These are phyloP conservation scores for Telmatherina bonti DNA, from an alignment of 2,797 vertebrate genomes.

Conservation along the genomic window DNA sequence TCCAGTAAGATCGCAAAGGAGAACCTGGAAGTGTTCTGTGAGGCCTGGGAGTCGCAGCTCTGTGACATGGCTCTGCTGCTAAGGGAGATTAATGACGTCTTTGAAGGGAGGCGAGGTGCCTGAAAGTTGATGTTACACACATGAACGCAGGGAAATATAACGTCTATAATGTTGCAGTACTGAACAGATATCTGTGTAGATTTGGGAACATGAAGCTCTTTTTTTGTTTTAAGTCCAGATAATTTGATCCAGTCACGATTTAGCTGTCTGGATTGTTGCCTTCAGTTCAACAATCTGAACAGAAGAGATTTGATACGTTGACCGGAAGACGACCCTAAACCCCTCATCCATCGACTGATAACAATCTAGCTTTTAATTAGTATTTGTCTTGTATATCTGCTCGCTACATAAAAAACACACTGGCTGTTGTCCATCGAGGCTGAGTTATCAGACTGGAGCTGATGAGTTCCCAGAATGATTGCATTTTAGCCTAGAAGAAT, in stretches of 20 bases:
- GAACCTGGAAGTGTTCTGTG: conserved; percentile 98
- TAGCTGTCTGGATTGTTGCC: neutral
- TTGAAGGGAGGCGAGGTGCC: conserved; percentile 95
- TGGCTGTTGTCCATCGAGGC: neutral
- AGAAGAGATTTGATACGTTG: neutral
- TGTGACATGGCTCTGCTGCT: conserved; percentile 93
- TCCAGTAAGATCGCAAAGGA: conserved; percentile 99
- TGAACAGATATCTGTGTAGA: neutral
- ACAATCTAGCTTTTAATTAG: neutral
- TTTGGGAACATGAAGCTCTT: neutral
- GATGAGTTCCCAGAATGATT: neutral
- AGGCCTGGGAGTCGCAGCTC: conserved; percentile 98
- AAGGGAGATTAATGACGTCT: conserved; percentile 94
- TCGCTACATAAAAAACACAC: neutral
- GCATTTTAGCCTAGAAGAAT: conserved; percentile 24
- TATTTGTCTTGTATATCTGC: neutral
- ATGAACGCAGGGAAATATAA: neutral
- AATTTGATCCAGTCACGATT: neutral
- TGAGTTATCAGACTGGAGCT: neutral
- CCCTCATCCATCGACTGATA: neutral
- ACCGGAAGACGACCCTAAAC: neutral
- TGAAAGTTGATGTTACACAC: neutral
- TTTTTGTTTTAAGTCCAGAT: neutral
- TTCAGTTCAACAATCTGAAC: neutral
- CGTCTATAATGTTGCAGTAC: neutral